These are phyloP conservation scores for Rhyacichthys aspro DNA, from an alignment of 2,797 vertebrate species.

Conservation along the genomic window DNA sequence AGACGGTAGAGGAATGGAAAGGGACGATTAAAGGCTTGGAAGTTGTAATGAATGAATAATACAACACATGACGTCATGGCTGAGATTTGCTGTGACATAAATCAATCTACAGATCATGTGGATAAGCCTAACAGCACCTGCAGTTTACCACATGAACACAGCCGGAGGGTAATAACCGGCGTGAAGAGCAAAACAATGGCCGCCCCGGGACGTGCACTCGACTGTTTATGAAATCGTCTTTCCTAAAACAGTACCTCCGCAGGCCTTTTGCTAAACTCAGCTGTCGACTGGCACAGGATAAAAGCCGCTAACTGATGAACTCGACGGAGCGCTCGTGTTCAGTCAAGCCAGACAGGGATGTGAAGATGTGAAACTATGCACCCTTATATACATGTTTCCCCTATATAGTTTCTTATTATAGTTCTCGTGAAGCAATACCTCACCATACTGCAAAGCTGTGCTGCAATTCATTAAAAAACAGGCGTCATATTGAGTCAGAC, in stretches of 20 bases:
- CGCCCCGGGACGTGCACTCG: slow-evolving; percentile 15
- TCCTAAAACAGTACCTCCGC: slow-evolving; percentile 12
- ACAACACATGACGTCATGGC: slow-evolving; percentile 29
- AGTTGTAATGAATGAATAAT: neutral
- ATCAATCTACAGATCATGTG: slow-evolving; percentile 52
- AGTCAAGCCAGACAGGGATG: neutral
- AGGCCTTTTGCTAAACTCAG: neutral
- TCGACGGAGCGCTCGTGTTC: slow-evolving; percentile 5
- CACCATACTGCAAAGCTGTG: no score
- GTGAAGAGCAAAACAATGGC: slow-evolving; percentile 19
- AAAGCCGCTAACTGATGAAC: slow-evolving; percentile 17
- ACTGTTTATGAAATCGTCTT: slow-evolving; percentile 20
- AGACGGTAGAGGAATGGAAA: neutral
- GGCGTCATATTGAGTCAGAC: no score
- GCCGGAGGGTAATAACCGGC: slow-evolving; percentile 26
- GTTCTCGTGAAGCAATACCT: no score
- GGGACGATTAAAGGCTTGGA: no score
- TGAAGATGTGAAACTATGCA: neutral
- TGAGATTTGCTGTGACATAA: slow-evolving; percentile 31
- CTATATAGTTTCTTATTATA: neutral
- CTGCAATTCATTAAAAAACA: no score
- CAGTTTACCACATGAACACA: slow-evolving; percentile 23
- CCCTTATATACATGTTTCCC: neutral
- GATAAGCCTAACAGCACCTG: neutral
- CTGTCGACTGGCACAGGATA: slow-evolving; percentile 20